Percentiles rank a stretch among this genome's conserved stretches.
Evolutionary conservation across 1,140 invertebrate species (phyloP).

Genomic region (Leptinotarsa undecemlineata): DNA sequence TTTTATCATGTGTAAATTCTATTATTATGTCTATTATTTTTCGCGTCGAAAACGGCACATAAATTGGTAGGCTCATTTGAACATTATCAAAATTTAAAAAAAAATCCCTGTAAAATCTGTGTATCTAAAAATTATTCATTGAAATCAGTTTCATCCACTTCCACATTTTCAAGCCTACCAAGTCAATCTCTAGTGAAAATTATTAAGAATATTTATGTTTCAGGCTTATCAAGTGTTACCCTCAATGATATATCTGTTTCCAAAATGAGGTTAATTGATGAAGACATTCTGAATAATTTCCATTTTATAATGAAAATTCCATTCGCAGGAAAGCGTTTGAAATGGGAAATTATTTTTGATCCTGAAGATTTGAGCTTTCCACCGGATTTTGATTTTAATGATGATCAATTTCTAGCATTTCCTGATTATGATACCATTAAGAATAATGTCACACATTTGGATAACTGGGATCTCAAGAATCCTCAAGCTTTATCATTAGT

Average conservation of each 20-base stretch:
- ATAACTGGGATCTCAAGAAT: conserved; percentile 51
- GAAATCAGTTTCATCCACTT: too few relatives aligned
- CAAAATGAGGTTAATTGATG: neutral
- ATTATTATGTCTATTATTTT: too few relatives aligned
- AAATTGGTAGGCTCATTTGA: too few relatives aligned
- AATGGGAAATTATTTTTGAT: conserved; percentile 54
- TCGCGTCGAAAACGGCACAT: too few relatives aligned
- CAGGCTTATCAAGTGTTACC: conserved; percentile 17
- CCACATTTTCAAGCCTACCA: neutral
- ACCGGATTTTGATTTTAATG: conserved; percentile 54
- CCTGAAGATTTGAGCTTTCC: conserved; percentile 46
- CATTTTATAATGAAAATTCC: conserved; percentile 51
- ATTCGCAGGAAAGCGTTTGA: conserved; percentile 49
- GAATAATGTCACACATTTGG: conserved; percentile 48
- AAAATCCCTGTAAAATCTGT: too few relatives aligned
- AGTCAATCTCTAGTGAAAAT: neutral
- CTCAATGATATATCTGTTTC: conserved; percentile 19
- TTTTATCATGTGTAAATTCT: neutral
- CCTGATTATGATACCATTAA: conserved; percentile 47
- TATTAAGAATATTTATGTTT: too few relatives aligned
- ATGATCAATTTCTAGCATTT: conserved; percentile 49
- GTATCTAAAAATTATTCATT: too few relatives aligned
- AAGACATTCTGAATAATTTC: conserved; percentile 37
- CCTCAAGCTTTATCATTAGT: conserved; percentile 47
- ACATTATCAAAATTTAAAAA: too few relatives aligned